phyloP scores from a whole-genome alignment of 2,113 vertebrate species.

The Cardinalis cardinalis region DNA sequence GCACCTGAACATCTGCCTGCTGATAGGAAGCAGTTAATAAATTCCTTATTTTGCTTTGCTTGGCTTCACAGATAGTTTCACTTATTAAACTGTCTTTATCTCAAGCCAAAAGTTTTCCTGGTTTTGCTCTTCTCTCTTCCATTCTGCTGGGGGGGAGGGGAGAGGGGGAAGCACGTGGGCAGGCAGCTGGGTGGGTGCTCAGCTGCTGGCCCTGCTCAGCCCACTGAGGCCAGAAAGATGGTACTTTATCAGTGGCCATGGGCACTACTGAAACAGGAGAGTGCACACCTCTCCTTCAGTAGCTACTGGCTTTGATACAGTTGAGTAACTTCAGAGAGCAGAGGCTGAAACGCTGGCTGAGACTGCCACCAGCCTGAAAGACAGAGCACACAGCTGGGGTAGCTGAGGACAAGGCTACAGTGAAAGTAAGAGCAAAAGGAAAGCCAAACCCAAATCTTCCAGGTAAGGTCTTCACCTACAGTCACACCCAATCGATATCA shows the following conservation, averaged over 20 bases:
- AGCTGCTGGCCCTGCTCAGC: neutral
- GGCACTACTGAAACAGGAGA: neutral
- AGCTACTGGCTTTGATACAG: neutral
- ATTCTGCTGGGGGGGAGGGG: accelerated
- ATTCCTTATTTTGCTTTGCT: neutral
- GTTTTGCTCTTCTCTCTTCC: neutral
- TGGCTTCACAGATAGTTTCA: neutral
- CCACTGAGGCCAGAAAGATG: neutral
- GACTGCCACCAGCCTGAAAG: neutral
- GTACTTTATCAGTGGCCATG: neutral
- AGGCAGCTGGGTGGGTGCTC: neutral
- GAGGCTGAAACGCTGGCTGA: neutral
- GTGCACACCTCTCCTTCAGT: neutral
- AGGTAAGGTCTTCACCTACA: neutral
- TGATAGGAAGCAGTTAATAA: neutral
- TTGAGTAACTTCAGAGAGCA: neutral
- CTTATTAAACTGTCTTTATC: neutral
- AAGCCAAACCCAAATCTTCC: neutral
- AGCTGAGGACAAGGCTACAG: neutral
- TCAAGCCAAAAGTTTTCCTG: neutral
- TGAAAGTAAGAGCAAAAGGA: neutral
- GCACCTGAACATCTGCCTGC: neutral
- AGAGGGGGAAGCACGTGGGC: neutral
- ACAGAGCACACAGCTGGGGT: neutral
- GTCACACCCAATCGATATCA: neutral